A percentile compares a stretch with the other conserved stretches of the same genome.
Conservation (phyloP, 1,140 invertebrate genomes). For the Condylostylus longicornis region DNA sequence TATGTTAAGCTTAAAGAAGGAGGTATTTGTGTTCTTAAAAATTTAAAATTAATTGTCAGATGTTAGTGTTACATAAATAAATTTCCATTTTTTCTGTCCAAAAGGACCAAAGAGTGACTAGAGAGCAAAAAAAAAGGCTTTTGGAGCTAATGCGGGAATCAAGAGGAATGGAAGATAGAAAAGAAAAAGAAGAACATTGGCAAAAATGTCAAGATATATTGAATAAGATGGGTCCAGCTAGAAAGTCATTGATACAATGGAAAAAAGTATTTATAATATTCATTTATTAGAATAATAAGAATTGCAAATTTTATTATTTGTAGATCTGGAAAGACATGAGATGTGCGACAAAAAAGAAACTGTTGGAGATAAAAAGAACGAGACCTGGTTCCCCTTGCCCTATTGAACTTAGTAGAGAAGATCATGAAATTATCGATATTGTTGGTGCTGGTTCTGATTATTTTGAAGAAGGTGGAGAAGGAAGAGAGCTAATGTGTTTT, state of each 20-base stretch:
- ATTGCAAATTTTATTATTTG: too few species aligned
- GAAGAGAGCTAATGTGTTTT: too few species aligned
- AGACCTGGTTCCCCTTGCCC: conserved; percentile 27
- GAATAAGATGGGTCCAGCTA: conserved; percentile 28
- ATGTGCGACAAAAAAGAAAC: conserved; percentile 24
- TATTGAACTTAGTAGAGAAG: conserved; percentile 27
- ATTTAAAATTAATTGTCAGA: too few species aligned
- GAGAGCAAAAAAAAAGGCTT: conserved; percentile 30
- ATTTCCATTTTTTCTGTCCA: too few species aligned
- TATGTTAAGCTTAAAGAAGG: too few species aligned
- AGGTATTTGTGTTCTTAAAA: too few species aligned
- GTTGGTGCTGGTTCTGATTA: conserved; percentile 29
- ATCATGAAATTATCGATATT: conserved; percentile 29
- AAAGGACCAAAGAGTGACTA: conserved; percentile 31
- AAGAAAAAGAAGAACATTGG: conserved; percentile 31
- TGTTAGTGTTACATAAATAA: too few species aligned
- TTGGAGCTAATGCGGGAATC: conserved; percentile 28
- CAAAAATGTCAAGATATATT: conserved; percentile 28
- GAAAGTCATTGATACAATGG: conserved; percentile 31
- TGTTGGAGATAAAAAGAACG: conserved; percentile 25
- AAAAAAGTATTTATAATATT: conserved; percentile 18
- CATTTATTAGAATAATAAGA: too few species aligned
- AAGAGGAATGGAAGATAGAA: conserved; percentile 30
- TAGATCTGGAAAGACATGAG: conserved; percentile 31
- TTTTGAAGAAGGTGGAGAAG: conserved; percentile 30